phyloP scores from a whole-genome alignment of 2,113 vertebrate species.

The Nycticorax nycticorax region DNA sequence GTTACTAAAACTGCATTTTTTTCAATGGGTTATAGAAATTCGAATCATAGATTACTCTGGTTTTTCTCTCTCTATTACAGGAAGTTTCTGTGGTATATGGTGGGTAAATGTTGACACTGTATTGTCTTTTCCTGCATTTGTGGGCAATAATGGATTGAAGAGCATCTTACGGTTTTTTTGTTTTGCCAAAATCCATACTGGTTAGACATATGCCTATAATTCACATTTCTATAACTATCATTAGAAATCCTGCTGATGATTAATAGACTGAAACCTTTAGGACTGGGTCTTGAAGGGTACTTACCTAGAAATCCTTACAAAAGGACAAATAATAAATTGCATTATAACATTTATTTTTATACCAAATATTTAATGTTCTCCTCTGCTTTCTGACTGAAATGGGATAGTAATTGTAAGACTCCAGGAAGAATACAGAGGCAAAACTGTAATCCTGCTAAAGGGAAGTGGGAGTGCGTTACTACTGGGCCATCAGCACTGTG shows the following conservation, averaged over 20 bases:
- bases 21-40: conserved; percentile 20
- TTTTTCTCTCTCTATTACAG: background rate
- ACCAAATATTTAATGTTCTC: background rate
- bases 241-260: conserved; percentile 17
- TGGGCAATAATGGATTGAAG: conserved; percentile 55
- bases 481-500: background rate
- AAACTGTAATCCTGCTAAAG: background rate
- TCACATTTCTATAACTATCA: conserved; percentile 23
- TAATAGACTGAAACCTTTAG: conserved; percentile 6
- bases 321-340: background rate
- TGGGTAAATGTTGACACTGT: conserved; percentile 32
- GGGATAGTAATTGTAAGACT: background rate
- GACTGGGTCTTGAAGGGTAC: background rate
- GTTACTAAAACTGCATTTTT: conserved; percentile 21
- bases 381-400: background rate
- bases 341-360: background rate
- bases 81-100: conserved; percentile 15
- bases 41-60: background rate
- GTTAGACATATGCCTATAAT: conserved; percentile 1
- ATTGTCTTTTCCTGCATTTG: conserved; percentile 47
- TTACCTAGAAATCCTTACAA: background rate
- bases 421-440: background rate
- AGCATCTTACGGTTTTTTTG: background rate
- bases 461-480: background rate
- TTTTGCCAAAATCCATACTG: conserved; percentile 50